Evolutionary conservation across 2,113 vertebrate species (phyloP), one percentile per base, ranked within the genome.

Genomic region (Mus pahari): DNA sequence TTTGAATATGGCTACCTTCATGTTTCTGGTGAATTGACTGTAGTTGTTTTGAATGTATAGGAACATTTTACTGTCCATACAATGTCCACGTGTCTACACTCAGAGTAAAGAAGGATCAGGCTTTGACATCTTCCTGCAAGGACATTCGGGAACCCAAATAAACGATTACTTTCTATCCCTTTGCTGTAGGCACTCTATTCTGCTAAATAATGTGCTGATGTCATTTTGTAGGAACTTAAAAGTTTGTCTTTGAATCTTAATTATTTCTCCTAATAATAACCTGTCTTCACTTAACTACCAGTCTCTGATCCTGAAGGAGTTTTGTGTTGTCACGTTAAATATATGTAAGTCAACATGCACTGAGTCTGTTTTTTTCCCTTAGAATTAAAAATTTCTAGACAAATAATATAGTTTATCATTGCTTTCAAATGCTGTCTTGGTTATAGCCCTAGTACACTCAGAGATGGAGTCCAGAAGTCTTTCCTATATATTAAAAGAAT

Each of bases 191-290:
- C 50, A 88, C 14, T 86, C 28, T 82, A 14, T 74, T 97, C 6
- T 87, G 36, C 10, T 77, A 90, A 95, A 48, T 93, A 66, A 71
- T 0, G 7, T 68, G 94, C 92, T 86, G 92, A 95, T 86, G 39
- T 75, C 86, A 45, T 91, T 91, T 97, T 77, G 86, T 97, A 81
- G 92, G 92, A 96, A 68, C 81, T 58, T 96, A 74, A 86, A 55
- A 31, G 94, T 28, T 96, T 97, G 42, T 78, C 70, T 96, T 95
- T 78, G 31, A 0, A 0, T 97, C 48, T 48, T 96, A 93, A 58
- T 70, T 97, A 48, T 64, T 97, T 96, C 92, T 97, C 42, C 42
- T 58, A 93, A 96, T 60, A 71, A 84, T 48, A 84, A 48, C 45
- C 55, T 93, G 58, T 86, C 70, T 66, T 48, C 26, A 86, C n/a